Evolutionary conservation across 2,113 vertebrate genomes (phyloP).

Genomic region (Siniperca knerii): DNA sequence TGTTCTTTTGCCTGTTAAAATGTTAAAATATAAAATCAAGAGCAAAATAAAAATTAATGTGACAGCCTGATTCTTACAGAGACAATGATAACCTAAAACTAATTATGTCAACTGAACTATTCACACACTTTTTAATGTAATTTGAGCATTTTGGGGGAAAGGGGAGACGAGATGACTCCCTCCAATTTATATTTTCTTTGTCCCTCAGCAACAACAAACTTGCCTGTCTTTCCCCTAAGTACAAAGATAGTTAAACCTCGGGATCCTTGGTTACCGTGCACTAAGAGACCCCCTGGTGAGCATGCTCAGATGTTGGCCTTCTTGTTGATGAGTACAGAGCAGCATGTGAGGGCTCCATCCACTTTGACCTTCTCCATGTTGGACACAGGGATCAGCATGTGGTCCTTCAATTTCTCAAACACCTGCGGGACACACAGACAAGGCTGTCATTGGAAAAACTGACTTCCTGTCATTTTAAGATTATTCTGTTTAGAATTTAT

Average conservation of each 20-base stretch:
- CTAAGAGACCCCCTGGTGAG: conserved; percentile 71
- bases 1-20: background rate
- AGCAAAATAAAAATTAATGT: background rate
- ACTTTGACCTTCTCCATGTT: conserved; percentile 90
- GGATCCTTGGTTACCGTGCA: conserved; percentile 33
- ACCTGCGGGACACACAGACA: conserved; percentile 83
- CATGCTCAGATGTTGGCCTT: conserved; percentile 85
- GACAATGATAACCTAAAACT: background rate
- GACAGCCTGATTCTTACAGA: background rate
- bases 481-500: background rate
- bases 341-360: conserved; percentile 93
- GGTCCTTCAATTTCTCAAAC: conserved; percentile 96
- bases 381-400: conserved; percentile 93
- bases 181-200: background rate
- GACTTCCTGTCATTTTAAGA: background rate
- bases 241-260: conserved; percentile 10
- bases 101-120: background rate
- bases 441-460: background rate
- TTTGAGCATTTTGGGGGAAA: background rate
- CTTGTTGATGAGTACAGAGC: conserved; percentile 93
- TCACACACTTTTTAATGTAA: conserved; percentile 3
- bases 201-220: conserved; percentile 20
- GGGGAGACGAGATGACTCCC: background rate
- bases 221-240: background rate
- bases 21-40: conserved; percentile 2